These are phyloP conservation scores for Platygyra sinensis DNA, from an alignment of 64 coral and sea anemone genomes.

Conservation along the genomic window DNA sequence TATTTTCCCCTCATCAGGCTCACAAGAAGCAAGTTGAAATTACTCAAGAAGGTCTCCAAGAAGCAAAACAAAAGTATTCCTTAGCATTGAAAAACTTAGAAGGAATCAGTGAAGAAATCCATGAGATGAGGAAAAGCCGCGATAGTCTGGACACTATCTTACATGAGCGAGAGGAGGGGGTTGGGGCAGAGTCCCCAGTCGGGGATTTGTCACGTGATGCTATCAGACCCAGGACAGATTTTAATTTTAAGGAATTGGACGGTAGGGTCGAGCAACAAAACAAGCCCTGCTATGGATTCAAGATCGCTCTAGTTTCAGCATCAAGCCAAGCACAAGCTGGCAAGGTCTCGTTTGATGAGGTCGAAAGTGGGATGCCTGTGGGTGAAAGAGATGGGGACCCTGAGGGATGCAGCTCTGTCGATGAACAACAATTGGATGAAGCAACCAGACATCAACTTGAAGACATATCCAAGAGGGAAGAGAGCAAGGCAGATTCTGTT, in stretches of 20 bases:
- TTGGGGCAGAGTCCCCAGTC: conserved; percentile 77
- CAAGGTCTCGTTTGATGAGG: too few species aligned
- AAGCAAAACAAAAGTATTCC: conserved; percentile 71
- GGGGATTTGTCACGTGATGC: conserved; percentile 15
- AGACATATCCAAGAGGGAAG: neutral
- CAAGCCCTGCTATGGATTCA: conserved; percentile 11
- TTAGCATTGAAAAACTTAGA: conserved; percentile 86
- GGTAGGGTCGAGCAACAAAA: neutral
- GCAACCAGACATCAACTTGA: neutral
- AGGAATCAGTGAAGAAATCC: conserved; percentile 92
- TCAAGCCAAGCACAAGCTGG: neutral
- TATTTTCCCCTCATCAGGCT: conserved; percentile 45
- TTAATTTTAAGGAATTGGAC: neutral
- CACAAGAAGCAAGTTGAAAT: conserved; percentile 73
- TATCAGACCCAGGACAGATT: neutral
- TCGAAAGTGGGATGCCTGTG: neutral
- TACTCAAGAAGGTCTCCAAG: conserved; percentile 55
- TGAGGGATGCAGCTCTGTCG: conserved; percentile 28
- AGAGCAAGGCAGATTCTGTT: neutral
- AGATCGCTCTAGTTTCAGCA: conserved; percentile 14
- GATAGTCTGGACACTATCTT: conserved; percentile 64
- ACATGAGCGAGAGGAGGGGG: conserved; percentile 70
- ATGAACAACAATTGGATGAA: neutral
- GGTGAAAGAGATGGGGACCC: conserved; percentile 16
- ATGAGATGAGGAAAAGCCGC: conserved; percentile 82